Evolutionary conservation across 2,113 vertebrate species (phyloP), one percentile per base, ranked within the genome.

Genomic region (Anarhynchus alexandrinus): DNA sequence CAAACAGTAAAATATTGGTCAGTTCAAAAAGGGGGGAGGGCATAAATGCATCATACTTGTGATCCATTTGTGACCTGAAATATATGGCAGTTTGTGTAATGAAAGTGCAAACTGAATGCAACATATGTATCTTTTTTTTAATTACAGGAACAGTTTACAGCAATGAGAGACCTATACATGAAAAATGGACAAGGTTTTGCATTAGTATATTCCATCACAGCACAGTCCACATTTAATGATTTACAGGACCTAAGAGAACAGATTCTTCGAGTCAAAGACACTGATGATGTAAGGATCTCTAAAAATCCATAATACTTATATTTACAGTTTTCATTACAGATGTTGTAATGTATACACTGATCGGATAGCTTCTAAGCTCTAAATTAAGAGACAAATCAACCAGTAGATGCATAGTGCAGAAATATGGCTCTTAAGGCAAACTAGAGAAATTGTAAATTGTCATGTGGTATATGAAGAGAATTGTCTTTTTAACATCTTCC

Each of bases 201-300:
- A 69, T 98, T 99, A 98, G 98, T 99, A 96, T 99, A 99, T 97
- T 99, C 98, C 96, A 99, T 99, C 96, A 99, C 98, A 95, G 98
- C 98, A 95, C 98, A 99, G 95, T 99, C 98, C 51, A 99, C 98
- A 1, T 99, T 99, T 98, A 99, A 99, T 91, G 98, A 99, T 94
- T 98, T 99, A 96, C 98, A 99, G 96, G 98, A 99, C 85, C 97
- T 99, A 93, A 97, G 98, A 97, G 98, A 99, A 97, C 98, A 99
- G 93, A 99, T 99, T 97, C 98, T 99, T 97, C 97, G 98, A 98
- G 98, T 99, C 96, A 99, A 99, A 98, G 98, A 99, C 96, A 98
- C 98, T 97, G 98, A 99, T 94, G 98, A 99, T 97, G 98, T 99
- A 97, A 98, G 98, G 57, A 95, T 70, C 47, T 84, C 52, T 45